A percentile compares a stretch with the other conserved stretches of the same genome.
These are phyloP conservation scores for Lamprologus speciosus DNA, from an alignment of 2,113 vertebrate genomes.

Conservation along the genomic window DNA sequence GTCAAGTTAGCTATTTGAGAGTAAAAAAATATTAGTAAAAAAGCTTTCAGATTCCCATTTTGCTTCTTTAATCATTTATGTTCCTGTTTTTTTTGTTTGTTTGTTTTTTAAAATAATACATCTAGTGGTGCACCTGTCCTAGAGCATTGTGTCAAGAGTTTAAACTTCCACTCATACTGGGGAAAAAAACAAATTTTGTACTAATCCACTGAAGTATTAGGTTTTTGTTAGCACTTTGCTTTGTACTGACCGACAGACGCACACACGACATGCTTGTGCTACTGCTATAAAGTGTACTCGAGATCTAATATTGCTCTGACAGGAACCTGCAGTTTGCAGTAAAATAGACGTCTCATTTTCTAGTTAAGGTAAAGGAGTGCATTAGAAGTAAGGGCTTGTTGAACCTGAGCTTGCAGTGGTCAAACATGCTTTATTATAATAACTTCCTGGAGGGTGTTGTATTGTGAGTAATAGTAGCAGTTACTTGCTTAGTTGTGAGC, in stretches of 20 bases:
- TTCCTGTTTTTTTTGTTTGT: background rate
- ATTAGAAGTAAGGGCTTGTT: background rate
- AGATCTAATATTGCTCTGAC: background rate
- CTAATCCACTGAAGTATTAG: background rate
- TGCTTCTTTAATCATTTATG: background rate
- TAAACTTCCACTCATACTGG: background rate
- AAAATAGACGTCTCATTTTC: background rate
- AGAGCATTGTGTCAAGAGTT: background rate
- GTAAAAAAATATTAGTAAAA: background rate
- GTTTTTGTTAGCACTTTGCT: background rate
- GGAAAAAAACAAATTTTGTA: background rate
- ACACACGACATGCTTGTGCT: background rate
- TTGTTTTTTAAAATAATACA: background rate
- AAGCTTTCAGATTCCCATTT: background rate
- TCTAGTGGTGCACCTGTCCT: background rate
- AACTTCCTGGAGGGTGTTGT: background rate
- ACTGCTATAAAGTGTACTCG: background rate
- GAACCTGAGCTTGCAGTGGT: background rate
- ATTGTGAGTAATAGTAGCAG: background rate
- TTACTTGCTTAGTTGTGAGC: background rate
- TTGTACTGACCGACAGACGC: background rate
- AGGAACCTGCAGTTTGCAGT: background rate
- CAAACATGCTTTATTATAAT: background rate
- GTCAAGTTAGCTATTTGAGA: background rate
- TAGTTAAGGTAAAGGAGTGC: background rate